Conservation (phyloP, 1,140 invertebrate species). For the Orchestia grillus region DNA sequence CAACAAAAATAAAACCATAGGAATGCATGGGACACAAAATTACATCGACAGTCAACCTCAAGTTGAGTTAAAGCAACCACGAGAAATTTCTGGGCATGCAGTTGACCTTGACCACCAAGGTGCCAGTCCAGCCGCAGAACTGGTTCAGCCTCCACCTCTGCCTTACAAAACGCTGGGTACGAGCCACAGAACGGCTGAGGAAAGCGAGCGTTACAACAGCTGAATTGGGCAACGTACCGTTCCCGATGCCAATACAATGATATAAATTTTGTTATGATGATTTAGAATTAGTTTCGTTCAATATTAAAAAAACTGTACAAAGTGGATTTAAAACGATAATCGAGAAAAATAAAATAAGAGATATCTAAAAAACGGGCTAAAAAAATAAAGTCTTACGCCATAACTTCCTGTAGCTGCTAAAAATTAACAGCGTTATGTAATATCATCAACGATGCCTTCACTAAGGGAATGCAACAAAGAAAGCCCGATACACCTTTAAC, state of each 20-base stretch:
- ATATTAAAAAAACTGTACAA: too few relatives aligned
- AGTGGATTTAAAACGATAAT: neutral
- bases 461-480: neutral
- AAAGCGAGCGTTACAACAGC: neutral
- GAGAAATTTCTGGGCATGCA: neutral
- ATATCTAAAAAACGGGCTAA: neutral
- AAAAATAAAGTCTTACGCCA: neutral
- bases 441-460: neutral
- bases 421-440: neutral
- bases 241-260: too few relatives aligned
- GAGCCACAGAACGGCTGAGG: neutral
- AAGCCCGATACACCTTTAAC: neutral
- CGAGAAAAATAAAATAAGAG: neutral
- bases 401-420: neutral
- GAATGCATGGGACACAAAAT: neutral
- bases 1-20: neutral
- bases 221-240: too few relatives aligned
- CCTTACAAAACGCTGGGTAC: neutral
- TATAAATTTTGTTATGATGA: too few relatives aligned
- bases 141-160: neutral
- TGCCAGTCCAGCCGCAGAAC: neutral
- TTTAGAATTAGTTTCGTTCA: too few relatives aligned
- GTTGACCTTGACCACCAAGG: neutral
- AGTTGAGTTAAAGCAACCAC: neutral
- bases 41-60: neutral